Percentiles rank a stretch among this genome's conserved stretches.
Evolutionary conservation across 2,888 invertebrate species (phyloP).

Genomic region (Trichacis sp.): DNA sequence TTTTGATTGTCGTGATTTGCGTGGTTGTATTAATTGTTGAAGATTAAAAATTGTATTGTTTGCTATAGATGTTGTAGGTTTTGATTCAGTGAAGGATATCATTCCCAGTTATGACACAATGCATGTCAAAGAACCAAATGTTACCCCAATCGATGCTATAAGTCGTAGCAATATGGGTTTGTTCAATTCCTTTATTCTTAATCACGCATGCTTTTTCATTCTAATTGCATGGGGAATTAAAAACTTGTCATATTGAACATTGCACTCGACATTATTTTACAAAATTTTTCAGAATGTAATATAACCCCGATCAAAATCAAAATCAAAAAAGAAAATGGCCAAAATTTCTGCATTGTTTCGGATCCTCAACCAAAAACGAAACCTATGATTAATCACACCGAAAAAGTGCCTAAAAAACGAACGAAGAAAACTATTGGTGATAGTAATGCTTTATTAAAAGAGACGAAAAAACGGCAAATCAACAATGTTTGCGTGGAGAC

Average conservation of each 20-base stretch:
- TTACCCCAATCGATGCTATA: constrained; percentile 33
- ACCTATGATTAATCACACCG: not conserved
- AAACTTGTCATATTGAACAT: not conserved
- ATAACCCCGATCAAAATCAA: not conserved
- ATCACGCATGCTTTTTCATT: not conserved
- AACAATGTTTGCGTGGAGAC: not conserved
- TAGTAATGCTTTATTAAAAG: not conserved
- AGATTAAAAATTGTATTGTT: not conserved
- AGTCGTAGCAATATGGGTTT: constrained; percentile 48
- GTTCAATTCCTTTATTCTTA: constrained; percentile 13
- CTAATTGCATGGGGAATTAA: too few relatives aligned
- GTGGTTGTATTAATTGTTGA: too few relatives aligned
- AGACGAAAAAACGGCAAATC: not conserved
- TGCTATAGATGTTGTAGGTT: constrained; percentile 47
- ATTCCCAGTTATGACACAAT: constrained; percentile 36
- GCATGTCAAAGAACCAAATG: constrained; percentile 38
- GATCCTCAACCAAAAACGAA: not conserved
- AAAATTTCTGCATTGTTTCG: not conserved
- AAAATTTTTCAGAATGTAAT: too few relatives aligned
- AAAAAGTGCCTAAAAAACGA: not conserved
- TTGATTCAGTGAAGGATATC: constrained; percentile 47
- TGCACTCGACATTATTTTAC: not conserved
- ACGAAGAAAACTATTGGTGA: not conserved
- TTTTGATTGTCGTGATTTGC: not conserved
- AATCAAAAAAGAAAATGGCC: not conserved